Base-by-base conservation (phyloP, 1,140 invertebrate species). In the Aphelinus atriplicis region DNA sequence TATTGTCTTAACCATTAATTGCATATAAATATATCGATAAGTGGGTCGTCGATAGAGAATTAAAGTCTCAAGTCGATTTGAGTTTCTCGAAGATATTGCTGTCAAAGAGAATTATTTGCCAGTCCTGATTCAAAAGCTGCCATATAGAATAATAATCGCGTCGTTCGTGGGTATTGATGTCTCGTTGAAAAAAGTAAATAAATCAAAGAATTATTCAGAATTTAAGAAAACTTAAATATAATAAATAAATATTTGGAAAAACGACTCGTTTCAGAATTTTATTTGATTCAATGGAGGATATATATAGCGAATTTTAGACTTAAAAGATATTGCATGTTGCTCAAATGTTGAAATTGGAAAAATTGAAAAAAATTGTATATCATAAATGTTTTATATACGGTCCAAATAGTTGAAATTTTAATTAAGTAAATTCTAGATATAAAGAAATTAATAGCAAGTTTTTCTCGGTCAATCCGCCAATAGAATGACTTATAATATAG, bases 141-240 rank as follows among this genome's bases (percentile, higher is more conserved):
- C 74, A 71, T 55, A 71, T 66, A 2, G 63, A 71, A 64, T 42
- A 56, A 76, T 71, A 63, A 71, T 75, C 47, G 56, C 67, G 26
- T 46, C 62, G 55, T 66, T 60, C 26, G 57, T 50, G 68, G 71
- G 70, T 75, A 69, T 75, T n/a, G 67, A 70, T 64, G 60, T 75
- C 46, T 70, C 43, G 56, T 64, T 58, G 58, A 57, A 70, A 68
- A 68, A 69, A 63, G 58, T 75, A 75, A 3, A 46, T 47, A 46
- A 69, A 66, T 64, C 3, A 69, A 42, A 69, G 64, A 68, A 63
- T 68, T 55, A 67, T 26, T 66, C 48, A 66, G 42, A 66, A n/a
- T 67, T 67, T 58, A 67, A 68, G 10, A 64, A 58, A 75, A 10
- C 6, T 42, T 75, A 70, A 43, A 57, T 62, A 51, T 5, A 3